Evolutionary conservation across 2,888 invertebrate species (phyloP).

Genomic region (Trimorus sp.): DNA sequence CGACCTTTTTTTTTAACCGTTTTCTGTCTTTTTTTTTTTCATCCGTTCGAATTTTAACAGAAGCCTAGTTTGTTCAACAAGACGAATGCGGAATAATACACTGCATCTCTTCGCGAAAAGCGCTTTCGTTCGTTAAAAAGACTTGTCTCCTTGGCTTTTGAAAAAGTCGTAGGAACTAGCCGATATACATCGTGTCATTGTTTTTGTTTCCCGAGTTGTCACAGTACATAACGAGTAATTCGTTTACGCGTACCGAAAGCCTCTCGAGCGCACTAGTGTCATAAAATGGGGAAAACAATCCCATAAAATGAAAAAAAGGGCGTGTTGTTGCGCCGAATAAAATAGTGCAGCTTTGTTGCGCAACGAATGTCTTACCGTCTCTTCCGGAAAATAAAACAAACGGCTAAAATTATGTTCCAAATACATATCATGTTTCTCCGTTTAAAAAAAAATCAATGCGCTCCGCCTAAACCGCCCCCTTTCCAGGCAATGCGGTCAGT

Average conservation of each 20-base stretch:
- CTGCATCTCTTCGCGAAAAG: conserved; percentile 28
- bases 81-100: conserved; percentile 22
- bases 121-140: conserved; percentile 50
- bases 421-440: conserved; percentile 33
- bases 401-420: conserved; percentile 39
- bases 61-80: conserved; percentile 24
- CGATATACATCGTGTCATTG: conserved; percentile 46
- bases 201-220: conserved; percentile 52
- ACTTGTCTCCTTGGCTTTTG: conserved; percentile 49
- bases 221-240: conserved; percentile 59
- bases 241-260: conserved; percentile 57
- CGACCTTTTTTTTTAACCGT: not conserved
- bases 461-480: not conserved
- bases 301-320: conserved; percentile 52
- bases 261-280: conserved; percentile 56
- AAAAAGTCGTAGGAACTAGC: conserved; percentile 49
- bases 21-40: conserved; percentile 12
- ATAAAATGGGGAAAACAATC: conserved; percentile 60
- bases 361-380: conserved; percentile 40
- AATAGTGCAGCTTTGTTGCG: conserved; percentile 50
- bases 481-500: not conserved
- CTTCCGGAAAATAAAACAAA: conserved; percentile 47
- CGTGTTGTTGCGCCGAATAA: conserved; percentile 45
- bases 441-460: conserved; percentile 35
- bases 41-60: conserved; percentile 32